Percentiles rank a stretch among this genome's conserved stretches.
phyloP scores from a whole-genome alignment of 1,140 invertebrate genomes.

The Megalonaias nervosa region DNA sequence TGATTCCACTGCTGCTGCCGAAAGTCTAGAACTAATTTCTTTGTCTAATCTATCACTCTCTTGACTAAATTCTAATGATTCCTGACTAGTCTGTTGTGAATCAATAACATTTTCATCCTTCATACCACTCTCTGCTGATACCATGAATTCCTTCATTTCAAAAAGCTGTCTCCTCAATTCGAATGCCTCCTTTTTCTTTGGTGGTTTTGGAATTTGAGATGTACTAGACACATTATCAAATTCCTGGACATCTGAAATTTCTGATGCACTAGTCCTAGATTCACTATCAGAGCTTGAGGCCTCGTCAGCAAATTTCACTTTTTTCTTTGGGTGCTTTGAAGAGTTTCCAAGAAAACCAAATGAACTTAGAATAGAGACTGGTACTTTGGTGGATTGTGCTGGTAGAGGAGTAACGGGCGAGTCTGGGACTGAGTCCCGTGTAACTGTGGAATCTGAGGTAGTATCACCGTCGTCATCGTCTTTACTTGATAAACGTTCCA shows the following conservation, averaged over 20 bases:
- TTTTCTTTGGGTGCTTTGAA: slow-evolving; percentile 45
- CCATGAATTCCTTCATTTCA: slow-evolving; percentile 18
- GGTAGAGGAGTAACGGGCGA: slow-evolving; percentile 18
- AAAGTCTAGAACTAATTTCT: too few relatives aligned
- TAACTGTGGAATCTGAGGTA: slow-evolving; percentile 6
- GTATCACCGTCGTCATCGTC: slow-evolving; percentile 35
- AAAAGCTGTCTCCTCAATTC: slow-evolving; percentile 33
- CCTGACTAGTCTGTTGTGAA: too few relatives aligned
- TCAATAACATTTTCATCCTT: too few relatives aligned
- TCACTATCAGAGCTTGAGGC: slow-evolving; percentile 59
- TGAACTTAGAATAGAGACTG: slow-evolving; percentile 48
- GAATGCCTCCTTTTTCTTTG: slow-evolving; percentile 3
- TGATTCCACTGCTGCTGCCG: too few relatives aligned
- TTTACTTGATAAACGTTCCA: slow-evolving; percentile 80
- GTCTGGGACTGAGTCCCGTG: slow-evolving; percentile 25
- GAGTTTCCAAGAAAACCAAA: slow-evolving; percentile 30
- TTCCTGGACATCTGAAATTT: slow-evolving; percentile 29
- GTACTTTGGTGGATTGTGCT: slow-evolving; percentile 35
- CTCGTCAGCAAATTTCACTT: slow-evolving; percentile 64
- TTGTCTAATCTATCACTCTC: too few relatives aligned
- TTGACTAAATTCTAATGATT: too few relatives aligned
- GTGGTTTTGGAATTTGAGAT: slow-evolving; percentile 11
- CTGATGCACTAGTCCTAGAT: slow-evolving; percentile 45
- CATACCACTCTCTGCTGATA: too few relatives aligned
- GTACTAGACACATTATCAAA: slow-evolving; percentile 24